Percentiles rank a stretch among this genome's conserved stretches.
phyloP scores from a whole-genome alignment of 2,797 vertebrate species.

The Schizopygopsis pylzovi region DNA sequence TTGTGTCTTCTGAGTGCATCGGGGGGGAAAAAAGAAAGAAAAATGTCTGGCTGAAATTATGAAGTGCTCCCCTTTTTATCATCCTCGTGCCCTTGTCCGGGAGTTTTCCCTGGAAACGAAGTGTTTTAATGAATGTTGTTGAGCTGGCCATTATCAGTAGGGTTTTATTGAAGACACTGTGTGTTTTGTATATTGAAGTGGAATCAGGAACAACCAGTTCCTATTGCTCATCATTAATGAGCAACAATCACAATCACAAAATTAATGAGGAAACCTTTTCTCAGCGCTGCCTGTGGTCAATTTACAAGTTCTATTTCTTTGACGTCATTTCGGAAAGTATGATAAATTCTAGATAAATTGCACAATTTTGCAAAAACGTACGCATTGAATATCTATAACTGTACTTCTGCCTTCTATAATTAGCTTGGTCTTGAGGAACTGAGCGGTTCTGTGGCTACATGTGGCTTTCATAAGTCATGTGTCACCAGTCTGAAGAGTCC shows the following conservation, averaged over 20 bases:
- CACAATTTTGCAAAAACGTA: not conserved
- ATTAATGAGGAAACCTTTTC: constrained; percentile 47
- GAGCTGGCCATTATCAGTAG: constrained; percentile 11
- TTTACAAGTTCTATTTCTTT: not conserved
- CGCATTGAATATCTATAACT: not conserved
- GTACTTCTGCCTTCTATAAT: constrained; percentile 37
- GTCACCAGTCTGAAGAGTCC: constrained; percentile 56
- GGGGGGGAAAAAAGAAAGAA: constrained; percentile 45
- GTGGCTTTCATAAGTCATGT: constrained; percentile 54
- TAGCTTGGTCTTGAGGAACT: constrained; percentile 15
- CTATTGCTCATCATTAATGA: constrained; percentile 26
- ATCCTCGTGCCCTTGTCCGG: constrained; percentile 64
- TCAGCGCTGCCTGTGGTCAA: not conserved
- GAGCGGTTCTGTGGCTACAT: constrained; percentile 43
- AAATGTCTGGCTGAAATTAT: constrained; percentile 62
- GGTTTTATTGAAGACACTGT: constrained; percentile 26
- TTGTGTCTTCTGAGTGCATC: constrained; percentile 72
- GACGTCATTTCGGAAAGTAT: not conserved
- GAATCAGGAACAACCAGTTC: constrained; percentile 42
- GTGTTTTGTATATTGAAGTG: constrained; percentile 4
- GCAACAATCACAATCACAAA: not conserved
- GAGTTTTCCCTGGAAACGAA: constrained; percentile 69
- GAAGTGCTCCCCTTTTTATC: constrained; percentile 67
- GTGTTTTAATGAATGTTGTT: constrained; percentile 48
- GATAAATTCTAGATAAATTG: not conserved